Percentiles rank a stretch among this genome's conserved stretches.
Conservation (phyloP, 2,113 vertebrate species). For the Chaetodon auriga region DNA sequence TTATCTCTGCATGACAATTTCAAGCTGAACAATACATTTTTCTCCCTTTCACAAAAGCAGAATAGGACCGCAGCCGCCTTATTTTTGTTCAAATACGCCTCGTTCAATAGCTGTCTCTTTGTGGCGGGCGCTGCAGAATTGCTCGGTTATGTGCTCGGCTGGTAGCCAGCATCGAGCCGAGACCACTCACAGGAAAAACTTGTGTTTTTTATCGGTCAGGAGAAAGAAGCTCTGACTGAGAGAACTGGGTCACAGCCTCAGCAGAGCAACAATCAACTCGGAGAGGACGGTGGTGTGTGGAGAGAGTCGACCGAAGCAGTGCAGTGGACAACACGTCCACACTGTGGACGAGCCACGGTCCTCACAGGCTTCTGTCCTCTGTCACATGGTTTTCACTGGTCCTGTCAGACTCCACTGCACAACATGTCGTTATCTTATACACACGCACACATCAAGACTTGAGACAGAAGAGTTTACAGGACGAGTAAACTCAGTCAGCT, state of each 20-base stretch:
- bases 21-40: conserved; percentile 26
- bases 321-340: too few relatives aligned
- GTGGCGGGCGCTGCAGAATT: background rate
- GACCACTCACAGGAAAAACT: background rate
- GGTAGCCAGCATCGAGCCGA: background rate
- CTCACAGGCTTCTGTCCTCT: background rate
- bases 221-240: conserved; percentile 36
- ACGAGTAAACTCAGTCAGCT: too few relatives aligned
- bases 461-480: too few relatives aligned
- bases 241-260: conserved; percentile 42
- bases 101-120: background rate
- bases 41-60: background rate
- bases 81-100: background rate
- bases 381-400: too few relatives aligned
- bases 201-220: conserved; percentile 33
- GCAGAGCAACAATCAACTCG: background rate
- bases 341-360: too few relatives aligned
- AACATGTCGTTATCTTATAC: background rate
- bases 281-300: background rate
- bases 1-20: conserved; percentile 49
- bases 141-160: background rate
- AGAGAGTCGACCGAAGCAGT: background rate
- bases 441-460: background rate
- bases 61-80: background rate
- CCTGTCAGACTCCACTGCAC: too few relatives aligned